Evolutionary conservation across 2,113 vertebrate genomes (phyloP).

Genomic region (Cochlearius cochlearius): DNA sequence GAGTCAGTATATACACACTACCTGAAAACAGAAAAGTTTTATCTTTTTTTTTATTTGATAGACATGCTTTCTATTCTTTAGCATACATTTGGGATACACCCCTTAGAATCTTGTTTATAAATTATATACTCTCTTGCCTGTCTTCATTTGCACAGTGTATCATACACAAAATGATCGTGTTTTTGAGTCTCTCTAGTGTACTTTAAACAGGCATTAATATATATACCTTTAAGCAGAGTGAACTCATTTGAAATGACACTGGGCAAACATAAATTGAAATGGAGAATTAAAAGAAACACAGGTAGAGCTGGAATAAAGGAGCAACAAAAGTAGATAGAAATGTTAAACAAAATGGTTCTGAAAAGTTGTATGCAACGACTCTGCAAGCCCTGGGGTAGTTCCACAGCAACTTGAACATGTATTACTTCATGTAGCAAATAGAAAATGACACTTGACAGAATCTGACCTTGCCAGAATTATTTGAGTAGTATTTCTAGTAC

Average conservation of each 20-base stretch:
- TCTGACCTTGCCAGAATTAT: conserved; percentile 9
- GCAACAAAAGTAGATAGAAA: background rate
- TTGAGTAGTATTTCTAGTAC: background rate
- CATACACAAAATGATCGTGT: background rate
- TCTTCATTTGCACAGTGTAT: background rate
- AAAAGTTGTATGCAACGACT: background rate
- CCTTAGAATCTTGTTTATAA: background rate
- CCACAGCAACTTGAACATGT: background rate
- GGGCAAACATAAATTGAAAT: background rate
- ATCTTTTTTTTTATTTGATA: background rate
- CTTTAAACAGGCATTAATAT: background rate
- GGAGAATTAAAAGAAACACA: background rate
- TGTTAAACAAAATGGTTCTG: background rate
- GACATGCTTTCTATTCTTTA: background rate
- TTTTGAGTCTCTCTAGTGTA: background rate
- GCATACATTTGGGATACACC: background rate
- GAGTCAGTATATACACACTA: background rate
- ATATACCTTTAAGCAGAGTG: background rate
- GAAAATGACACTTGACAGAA: conserved; percentile 28
- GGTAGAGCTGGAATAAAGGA: background rate
- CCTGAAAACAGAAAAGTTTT: background rate
- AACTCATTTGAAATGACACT: background rate
- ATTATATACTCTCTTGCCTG: background rate
- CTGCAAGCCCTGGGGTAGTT: background rate
- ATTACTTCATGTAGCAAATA: background rate